Conservation (phyloP, 2,113 vertebrate genomes). For the Setophaga petechia region DNA sequence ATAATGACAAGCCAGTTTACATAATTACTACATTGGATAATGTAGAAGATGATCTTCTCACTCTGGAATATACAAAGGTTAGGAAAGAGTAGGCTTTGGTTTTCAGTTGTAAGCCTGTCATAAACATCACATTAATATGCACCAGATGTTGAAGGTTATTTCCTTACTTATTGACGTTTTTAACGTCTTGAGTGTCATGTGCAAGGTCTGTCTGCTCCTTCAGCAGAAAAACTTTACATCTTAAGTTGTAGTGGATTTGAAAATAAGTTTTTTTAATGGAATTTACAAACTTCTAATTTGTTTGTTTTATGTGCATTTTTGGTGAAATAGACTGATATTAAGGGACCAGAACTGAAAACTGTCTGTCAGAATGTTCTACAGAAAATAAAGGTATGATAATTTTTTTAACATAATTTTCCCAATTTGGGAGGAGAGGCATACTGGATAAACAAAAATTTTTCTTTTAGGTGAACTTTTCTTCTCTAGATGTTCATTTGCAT, state of each 20-base stretch:
- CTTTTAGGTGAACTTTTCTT: constrained; percentile 88
- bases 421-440: background rate
- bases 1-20: constrained; percentile 86
- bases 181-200: background rate
- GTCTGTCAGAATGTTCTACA: constrained; percentile 87
- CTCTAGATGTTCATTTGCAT: constrained; percentile 93
- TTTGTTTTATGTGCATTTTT: background rate
- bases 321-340: constrained; percentile 83
- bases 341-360: constrained; percentile 84
- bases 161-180: background rate
- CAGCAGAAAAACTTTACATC: background rate
- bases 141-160: background rate
- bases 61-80: constrained; percentile 90
- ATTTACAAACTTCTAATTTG: background rate
- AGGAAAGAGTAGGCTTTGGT: background rate
- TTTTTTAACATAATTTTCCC: background rate
- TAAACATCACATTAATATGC: background rate
- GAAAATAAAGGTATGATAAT: constrained; percentile 84
- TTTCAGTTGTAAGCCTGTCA: background rate
- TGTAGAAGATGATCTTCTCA: constrained; percentile 87
- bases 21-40: constrained; percentile 95
- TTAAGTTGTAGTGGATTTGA: background rate
- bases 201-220: background rate
- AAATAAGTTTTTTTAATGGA: background rate
- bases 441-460: constrained; percentile 67